A percentile compares a stretch with the other conserved stretches of the same genome.
These are phyloP conservation scores for Cephus nigrinus DNA, from an alignment of 2,888 invertebrate genomes.

Conservation along the genomic window DNA sequence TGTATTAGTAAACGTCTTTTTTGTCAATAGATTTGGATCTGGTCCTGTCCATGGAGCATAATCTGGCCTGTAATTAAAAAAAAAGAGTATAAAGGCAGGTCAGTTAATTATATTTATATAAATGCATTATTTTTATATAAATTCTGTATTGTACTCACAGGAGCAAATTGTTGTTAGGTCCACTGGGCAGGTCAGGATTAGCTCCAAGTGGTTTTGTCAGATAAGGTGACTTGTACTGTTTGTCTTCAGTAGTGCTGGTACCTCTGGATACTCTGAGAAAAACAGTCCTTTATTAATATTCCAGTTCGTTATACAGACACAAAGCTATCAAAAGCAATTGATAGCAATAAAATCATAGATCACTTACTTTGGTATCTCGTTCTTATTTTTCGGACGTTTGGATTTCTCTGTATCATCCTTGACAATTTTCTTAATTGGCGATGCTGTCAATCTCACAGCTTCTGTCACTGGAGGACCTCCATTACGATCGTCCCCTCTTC, in stretches of 20 bases:
- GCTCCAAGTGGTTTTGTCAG: conserved; percentile 74
- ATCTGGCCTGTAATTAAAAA: conserved; percentile 72
- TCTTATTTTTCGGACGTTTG: conserved; percentile 64
- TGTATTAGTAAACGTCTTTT: conserved; percentile 43
- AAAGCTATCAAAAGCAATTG: conserved; percentile 9
- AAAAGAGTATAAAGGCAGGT: neutral
- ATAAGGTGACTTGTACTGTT: conserved; percentile 73
- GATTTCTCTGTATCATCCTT: conserved; percentile 59
- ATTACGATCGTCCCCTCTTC: conserved; percentile 58
- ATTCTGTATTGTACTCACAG: conserved; percentile 72
- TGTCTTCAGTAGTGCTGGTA: conserved; percentile 67
- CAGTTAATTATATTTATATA: too few relatives aligned
- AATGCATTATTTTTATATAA: conserved; percentile 5
- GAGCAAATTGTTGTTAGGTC: conserved; percentile 81
- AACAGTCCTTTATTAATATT: conserved; percentile 6
- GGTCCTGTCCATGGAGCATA: conserved; percentile 88
- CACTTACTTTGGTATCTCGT: conserved; percentile 64
- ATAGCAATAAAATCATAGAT: conserved; percentile 3
- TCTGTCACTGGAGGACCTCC: conserved; percentile 60
- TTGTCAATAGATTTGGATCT: conserved; percentile 72
- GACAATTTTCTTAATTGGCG: conserved; percentile 57
- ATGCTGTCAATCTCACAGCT: conserved; percentile 60
- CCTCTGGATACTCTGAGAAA: conserved; percentile 63
- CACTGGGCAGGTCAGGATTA: conserved; percentile 78
- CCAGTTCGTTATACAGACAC: neutral